Evolutionary conservation across 2,797 vertebrate species (phyloP), one percentile per base, ranked within the genome.

Genomic region (Halcyon chelicuti): DNA sequence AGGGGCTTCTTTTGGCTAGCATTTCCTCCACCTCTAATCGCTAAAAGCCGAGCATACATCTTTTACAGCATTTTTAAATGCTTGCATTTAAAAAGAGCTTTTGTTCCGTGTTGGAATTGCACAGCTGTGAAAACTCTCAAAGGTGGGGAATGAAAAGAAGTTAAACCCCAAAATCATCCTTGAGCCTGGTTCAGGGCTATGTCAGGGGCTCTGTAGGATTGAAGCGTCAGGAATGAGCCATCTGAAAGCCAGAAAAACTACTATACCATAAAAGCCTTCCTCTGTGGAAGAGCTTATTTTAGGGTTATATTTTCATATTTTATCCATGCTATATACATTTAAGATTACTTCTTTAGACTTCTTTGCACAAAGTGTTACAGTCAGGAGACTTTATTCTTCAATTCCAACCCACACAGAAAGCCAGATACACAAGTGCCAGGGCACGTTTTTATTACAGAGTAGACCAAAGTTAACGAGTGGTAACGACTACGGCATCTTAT

Each of bases 41-140:
- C 21, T 55, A 16, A 57, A 87, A 22, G 37, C 29, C n/a, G 12
- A 19, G 26, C 4, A 7, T 29, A 3, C 15, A 12, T 4, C 4
- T 44, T 35, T 55, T 14, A 42, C 3, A 39, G 44, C 6, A 12
- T 33, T 90, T 54, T 37, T 29, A 4, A 85, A 31, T 55, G 31
- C 2, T 14, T n/a, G 5, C 8, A 37, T 58, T 91, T 57, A 29
- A 66, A 86, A 73, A 39, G 2, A 67, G 37, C 9, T 83, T 63
- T 62, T 0, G 0, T 70, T 62, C n/a, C 1, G 0, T 4, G 6
- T 5, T 77, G 28, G 23, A 67, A 77, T n/a, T 0, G 14, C 26
- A 42, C 6, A n/a, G n/a, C 13, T 86, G 19, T 65, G 49, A 78
- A 72, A 86, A 62, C 19, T 21, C 12, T 57, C 54, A 21, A 58